Evolutionary conservation across 2,888 invertebrate genomes (phyloP), one percentile per base, ranked within the genome.

Genomic region (Thysanoteuthis rhombus): DNA sequence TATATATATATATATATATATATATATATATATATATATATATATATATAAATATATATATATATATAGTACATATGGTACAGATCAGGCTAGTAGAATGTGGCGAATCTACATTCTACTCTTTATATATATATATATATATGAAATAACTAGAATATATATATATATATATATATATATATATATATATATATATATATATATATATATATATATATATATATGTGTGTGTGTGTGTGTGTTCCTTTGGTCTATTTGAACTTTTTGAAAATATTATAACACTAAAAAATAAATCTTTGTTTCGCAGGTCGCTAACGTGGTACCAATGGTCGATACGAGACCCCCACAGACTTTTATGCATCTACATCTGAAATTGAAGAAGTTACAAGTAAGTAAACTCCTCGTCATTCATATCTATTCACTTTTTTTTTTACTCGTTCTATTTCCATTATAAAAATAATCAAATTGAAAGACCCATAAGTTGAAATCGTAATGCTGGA

Each of bases 301-400:
- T 42, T 92, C 4, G 10, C 40, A 92, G 92, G 58, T 93, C 38
- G 52, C 52, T 16, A 93, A 45, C 16, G 93, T 93, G 45, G 12
- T 16, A 0, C 38, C 96, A 12, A 95, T 96, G 94, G 96, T 97
- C n/a, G 96, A 97, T 94, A 97, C 96, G 52, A 96, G 95, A 93
- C 96, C 97, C 22, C 97, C 97, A 40, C 95, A 95, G 32, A 97
- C 96, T 19, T 97, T 96, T 95, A 96, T 97, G 96, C 97, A 97
- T 94, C 95, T 97, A 12, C 97, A 97, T 94, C 95, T 96, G n/a
- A 97, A 97, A 93, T 94, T 96, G 89, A 97, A 96, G 94, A 97
- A 97, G 95, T 94, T 97, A 92, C 96, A 96, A 95, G 97, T 96
- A 94, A 93, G 93, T 36, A 3, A 42, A 39, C 32, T 28, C 4